phyloP scores from a whole-genome alignment of 2,797 vertebrate species.

The Sphenopsis melanotis region DNA sequence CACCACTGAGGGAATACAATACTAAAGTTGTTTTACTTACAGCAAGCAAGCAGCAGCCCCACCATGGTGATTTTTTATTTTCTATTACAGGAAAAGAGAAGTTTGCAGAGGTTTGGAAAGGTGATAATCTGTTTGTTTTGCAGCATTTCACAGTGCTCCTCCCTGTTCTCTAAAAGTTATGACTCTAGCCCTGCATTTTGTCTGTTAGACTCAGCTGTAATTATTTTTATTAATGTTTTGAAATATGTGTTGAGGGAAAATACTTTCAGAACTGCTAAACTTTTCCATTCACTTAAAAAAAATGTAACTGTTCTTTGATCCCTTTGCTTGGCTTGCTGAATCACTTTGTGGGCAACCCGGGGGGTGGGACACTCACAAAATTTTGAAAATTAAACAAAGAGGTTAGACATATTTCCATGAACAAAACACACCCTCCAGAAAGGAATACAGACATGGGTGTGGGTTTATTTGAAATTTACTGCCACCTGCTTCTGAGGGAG shows the following conservation, averaged over 20 bases:
- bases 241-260: slow-evolving; percentile 27
- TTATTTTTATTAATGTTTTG: slow-evolving; percentile 37
- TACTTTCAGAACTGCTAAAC: slow-evolving; percentile 2
- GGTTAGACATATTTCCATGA: background rate
- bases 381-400: background rate
- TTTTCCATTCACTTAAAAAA: slow-evolving; percentile 21
- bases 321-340: slow-evolving; percentile 28
- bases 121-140: background rate
- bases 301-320: slow-evolving; percentile 11
- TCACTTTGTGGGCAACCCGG: slow-evolving; percentile 12
- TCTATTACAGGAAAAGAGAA: background rate
- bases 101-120: background rate
- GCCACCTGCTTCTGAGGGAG: background rate
- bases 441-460: background rate
- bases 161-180: background rate
- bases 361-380: background rate
- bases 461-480: background rate
- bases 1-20: background rate
- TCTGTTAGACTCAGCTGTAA: background rate
- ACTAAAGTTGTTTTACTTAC: background rate
- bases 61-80: background rate
- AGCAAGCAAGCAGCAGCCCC: background rate
- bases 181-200: background rate
- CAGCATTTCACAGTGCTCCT: background rate
- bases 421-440: background rate